Base-by-base conservation (phyloP, 2,888 invertebrate species). In the Pterostichus niger region DNA sequence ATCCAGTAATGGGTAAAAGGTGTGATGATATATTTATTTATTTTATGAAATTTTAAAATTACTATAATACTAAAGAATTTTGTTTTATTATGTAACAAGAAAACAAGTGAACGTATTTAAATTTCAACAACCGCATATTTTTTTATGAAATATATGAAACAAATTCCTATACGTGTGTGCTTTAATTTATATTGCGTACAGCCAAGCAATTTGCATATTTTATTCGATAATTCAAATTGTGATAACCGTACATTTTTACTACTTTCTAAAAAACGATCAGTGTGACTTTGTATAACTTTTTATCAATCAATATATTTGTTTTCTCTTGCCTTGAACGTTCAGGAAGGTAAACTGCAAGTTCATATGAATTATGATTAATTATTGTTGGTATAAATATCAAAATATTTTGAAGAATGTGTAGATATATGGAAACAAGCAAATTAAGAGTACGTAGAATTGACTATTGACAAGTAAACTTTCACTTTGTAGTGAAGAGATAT, bases 111-210 rank as follows among this genome's bases (percentile, higher is more conserved):
- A 40, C 31, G 33, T 64, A 33, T 64, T 64, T 13, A 64, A 13
- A 59, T 33, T 31, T 13, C 31, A 64, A 13, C n/a, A 64, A 64
- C 64, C 64, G 64, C 64, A 64, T 64, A 24, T 40, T 64, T 64
- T 64, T 64, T 49, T 9, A 49, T 49, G 49, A 49, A 64, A 33
- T 35, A 64, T 35, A 33, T 64, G 64, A 64, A 64, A 64, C 35
- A 33, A 64, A 33, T 64, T 64, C 33, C n/a, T 35, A 35, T 64
- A 64, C 40, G 40, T 7, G 9, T 40, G 40, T 40, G 9, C 40
- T 40, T 40, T 40, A 40, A 40, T 40, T 64, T 64, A 31, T 11
- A 13, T 49, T 49, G 49, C 49, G 49, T 49, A 49, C n/a, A 49
- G 3, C 1, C 40, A 9, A 40, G 2, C 40, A 40, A 40, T 40